Evolutionary conservation across 92 coral and sea anemone species (phyloP), one percentile per base, ranked within the genome.

Genomic region (Parazoanthus swiftii): DNA sequence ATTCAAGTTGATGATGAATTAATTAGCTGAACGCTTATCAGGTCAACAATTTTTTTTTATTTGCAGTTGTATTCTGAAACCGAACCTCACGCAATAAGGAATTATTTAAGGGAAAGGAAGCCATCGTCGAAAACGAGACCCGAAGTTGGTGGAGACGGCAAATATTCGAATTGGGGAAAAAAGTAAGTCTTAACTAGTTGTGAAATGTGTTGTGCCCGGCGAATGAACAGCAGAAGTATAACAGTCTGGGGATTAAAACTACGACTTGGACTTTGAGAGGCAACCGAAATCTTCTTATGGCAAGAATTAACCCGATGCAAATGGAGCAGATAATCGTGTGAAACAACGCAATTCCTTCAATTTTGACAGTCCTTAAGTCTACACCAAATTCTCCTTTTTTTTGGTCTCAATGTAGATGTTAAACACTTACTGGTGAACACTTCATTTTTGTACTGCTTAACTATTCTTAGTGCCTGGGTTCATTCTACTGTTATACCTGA

Each of bases 21-120:
- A 37, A 81, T 18, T 3, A 33, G 67, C 44, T 81, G 20, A 81
- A 33, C 44, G 76, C 85, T 65, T 59, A 81, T 63, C 85, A 81
- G 74, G 39, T 74, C 77, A 74, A 33, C 1, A 23, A 18, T 35
- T 80, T 20, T 36, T 51, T 79, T 38, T 23, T 59, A 73, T 36
- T 56, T 81, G 7, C 73, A 38, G 74, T 37, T 59, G 59, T 81
- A 38, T 81, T 81, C 44, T 58, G 13, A 16, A 66, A 36, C 48
- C 43, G 6, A 3, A 35, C 14, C 75, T 63, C 85, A 81, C 85
- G 75, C 85, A 66, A 81, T 65, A 18, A 56, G 15, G 3, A 48
- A 39, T 26, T 18, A 79, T 51, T 80, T 51, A 26, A 5, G n/a
- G 3, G 44, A 13, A 39, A 26, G 44, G 11, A 74, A 13, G 18